Conservation (phyloP, 2,797 vertebrate genomes). For the Rhincodon typus region DNA sequence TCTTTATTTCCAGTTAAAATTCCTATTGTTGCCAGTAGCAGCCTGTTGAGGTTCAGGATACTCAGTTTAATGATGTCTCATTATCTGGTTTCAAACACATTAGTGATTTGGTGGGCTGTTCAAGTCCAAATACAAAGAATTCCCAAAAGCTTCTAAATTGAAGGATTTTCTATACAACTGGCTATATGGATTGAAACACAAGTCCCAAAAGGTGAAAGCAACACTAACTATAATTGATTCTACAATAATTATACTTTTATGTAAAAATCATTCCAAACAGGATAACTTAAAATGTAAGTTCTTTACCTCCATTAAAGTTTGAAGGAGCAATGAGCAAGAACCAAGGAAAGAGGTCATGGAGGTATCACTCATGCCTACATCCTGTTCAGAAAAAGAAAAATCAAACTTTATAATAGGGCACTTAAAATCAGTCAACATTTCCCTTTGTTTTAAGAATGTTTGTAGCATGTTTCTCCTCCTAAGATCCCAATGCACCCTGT, state of each 20-base stretch:
- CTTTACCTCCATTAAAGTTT: constrained; percentile 84
- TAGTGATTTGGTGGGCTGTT: neutral
- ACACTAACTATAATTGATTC: neutral
- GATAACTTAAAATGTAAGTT: neutral
- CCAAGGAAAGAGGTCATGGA: constrained; percentile 81
- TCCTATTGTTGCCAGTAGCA: neutral
- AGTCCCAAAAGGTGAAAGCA: neutral
- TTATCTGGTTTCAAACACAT: neutral
- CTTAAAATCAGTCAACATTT: neutral
- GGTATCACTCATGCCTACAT: constrained; percentile 86
- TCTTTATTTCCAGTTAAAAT: neutral
- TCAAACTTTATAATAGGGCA: neutral
- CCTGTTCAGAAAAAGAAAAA: constrained; percentile 56
- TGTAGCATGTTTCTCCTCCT: neutral
- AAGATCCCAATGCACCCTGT: no score
- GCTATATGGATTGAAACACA: neutral
- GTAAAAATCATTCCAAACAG: neutral
- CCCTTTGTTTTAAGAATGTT: neutral
- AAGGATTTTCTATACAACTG: neutral
- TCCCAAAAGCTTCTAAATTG: neutral
- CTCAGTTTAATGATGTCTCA: neutral
- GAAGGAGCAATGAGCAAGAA: constrained; percentile 82
- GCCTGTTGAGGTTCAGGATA: neutral
- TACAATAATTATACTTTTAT: neutral
- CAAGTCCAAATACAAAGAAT: neutral